A percentile compares a stretch with the other conserved stretches of the same genome.
phyloP scores from a whole-genome alignment of 2,113 vertebrate genomes.

The Nibea albiflora region DNA sequence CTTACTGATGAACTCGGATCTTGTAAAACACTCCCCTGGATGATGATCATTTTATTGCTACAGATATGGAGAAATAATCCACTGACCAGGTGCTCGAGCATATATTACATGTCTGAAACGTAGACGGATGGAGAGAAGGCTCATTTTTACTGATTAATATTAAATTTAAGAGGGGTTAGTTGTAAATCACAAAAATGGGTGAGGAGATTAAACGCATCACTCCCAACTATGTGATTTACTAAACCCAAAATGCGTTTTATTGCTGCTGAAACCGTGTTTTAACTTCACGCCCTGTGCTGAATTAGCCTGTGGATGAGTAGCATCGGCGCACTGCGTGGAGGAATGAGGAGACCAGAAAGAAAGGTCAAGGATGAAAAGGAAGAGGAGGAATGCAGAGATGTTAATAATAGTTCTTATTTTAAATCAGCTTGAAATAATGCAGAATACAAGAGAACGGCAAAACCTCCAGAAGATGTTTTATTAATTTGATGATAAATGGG shows the following conservation, averaged over 20 bases:
- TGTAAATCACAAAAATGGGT: conserved; percentile 13
- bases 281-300: background rate
- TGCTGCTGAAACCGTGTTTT: background rate
- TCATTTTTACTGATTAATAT: conserved; percentile 44
- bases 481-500: conserved; percentile 10
- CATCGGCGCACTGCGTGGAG: background rate
- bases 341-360: background rate
- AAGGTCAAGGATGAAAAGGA: background rate
- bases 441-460: background rate
- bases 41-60: background rate
- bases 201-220: too few relatives aligned
- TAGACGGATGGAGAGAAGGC: background rate
- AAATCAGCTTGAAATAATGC: conserved; percentile 4
- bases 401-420: background rate
- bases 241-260: too few relatives aligned
- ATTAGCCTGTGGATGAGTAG: background rate
- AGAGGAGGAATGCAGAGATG: background rate
- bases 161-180: conserved; percentile 13
- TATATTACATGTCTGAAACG: conserved; percentile 10
- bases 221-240: too few relatives aligned
- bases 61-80: conserved; percentile 11
- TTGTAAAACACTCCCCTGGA: background rate
- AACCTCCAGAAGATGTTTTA: background rate
- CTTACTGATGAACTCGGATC: background rate
- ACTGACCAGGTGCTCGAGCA: conserved; percentile 38